Conservation (phyloP, 2,797 vertebrate genomes). For the Coregonus ussuriensis region DNA sequence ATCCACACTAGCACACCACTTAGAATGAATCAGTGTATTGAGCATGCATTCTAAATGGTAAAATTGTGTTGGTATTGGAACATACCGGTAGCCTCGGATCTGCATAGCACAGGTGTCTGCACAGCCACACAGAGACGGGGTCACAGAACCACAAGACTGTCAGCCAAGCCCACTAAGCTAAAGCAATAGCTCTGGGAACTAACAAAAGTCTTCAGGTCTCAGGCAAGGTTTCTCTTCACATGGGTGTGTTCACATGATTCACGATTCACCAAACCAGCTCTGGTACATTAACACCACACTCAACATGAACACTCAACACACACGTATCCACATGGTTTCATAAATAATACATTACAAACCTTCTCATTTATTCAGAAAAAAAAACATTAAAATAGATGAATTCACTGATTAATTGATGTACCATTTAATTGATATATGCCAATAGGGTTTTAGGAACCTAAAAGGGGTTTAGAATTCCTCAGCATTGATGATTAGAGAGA, state of each 20-base stretch:
- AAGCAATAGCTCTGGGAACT: not conserved
- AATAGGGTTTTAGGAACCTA: slow-evolving; percentile 1
- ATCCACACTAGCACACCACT: not conserved
- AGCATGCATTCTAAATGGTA: not conserved
- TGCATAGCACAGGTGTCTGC: not conserved
- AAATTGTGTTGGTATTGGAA: not conserved
- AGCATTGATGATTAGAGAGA: not conserved
- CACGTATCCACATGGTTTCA: not conserved
- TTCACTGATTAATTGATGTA: slow-evolving; percentile 25
- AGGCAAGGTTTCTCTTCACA: not conserved
- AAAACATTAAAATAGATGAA: not conserved
- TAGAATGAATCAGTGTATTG: not conserved
- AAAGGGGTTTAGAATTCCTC: not conserved
- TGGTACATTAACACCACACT: not conserved
- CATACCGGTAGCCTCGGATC: not conserved
- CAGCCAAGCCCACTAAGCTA: not conserved
- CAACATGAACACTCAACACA: not conserved
- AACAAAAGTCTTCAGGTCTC: not conserved
- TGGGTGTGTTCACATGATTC: not conserved
- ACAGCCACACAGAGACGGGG: not conserved
- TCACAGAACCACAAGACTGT: not conserved
- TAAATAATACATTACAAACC: not conserved
- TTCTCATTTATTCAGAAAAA: not conserved
- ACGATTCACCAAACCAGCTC: not conserved
- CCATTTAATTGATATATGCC: not conserved